These are phyloP conservation scores for Sipha maydis DNA, from an alignment of 2,888 invertebrate genomes.

Conservation along the genomic window DNA sequence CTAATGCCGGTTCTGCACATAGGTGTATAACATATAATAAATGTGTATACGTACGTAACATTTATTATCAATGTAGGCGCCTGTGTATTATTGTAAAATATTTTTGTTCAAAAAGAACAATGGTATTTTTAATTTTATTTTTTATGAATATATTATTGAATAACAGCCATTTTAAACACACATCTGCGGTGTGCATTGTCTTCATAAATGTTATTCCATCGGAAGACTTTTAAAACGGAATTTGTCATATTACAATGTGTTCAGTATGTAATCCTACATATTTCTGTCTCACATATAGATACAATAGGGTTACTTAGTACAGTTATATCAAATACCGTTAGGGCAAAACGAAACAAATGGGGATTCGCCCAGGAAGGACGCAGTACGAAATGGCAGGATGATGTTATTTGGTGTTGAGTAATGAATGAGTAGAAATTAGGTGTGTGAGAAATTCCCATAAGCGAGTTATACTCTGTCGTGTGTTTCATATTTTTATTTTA, in stretches of 20 bases:
- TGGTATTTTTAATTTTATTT: neutral
- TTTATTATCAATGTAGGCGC: neutral
- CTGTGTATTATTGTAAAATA: neutral
- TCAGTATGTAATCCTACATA: neutral
- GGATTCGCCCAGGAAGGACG: neutral
- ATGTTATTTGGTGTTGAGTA: slow-evolving; percentile 1
- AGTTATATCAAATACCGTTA: slow-evolving; percentile 46
- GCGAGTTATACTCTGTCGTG: neutral
- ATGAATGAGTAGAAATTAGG: slow-evolving; percentile 25
- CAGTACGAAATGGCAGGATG: neutral
- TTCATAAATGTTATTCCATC: neutral
- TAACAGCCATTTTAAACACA: neutral
- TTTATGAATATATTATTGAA: neutral
- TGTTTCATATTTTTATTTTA: slow-evolving; percentile 22
- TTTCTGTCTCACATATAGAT: neutral
- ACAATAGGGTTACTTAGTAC: neutral
- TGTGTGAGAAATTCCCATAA: slow-evolving; percentile 51
- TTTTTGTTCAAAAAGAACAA: neutral
- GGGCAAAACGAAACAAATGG: neutral
- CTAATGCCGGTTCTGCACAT: too few relatives aligned
- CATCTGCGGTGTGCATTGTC: neutral
- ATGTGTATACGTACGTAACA: too few relatives aligned
- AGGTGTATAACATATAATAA: too few relatives aligned
- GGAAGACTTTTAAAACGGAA: neutral
- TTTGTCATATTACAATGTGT: neutral